phyloP scores from a whole-genome alignment of 2,797 vertebrate species.

The Picus viridis region DNA sequence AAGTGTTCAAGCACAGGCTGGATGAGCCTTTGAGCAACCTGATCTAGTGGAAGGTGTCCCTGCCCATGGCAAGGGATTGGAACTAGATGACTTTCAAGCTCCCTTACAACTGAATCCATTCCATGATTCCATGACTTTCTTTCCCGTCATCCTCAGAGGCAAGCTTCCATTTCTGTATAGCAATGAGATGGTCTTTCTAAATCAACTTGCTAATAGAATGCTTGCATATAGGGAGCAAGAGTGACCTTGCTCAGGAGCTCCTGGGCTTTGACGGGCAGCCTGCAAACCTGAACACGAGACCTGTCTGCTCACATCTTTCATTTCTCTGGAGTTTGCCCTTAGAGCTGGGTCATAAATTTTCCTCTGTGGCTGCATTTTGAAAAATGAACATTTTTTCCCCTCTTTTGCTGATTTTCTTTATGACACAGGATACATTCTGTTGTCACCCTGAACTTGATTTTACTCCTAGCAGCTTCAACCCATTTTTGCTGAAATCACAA shows the following conservation, averaged over 20 bases:
- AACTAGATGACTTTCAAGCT: no score
- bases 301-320: neutral
- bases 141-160: neutral
- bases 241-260: neutral
- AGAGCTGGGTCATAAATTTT: neutral
- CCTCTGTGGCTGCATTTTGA: neutral
- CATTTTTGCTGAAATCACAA: neutral
- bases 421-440: neutral
- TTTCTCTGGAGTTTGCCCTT: neutral
- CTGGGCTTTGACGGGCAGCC: neutral
- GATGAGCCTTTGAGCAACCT: no score
- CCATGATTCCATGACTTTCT: neutral
- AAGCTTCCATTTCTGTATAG: neutral
- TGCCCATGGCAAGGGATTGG: no score
- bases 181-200: neutral
- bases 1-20: no score
- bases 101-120: neutral
- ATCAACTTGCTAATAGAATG: neutral
- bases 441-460: neutral
- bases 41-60: no score
- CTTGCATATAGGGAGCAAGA: neutral
- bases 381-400: neutral
- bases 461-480: neutral
- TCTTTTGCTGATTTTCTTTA: fast-evolving
- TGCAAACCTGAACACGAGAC: neutral